Evolutionary conservation across 2,113 vertebrate genomes (phyloP), one percentile per base, ranked within the genome.

Genomic region (Conger conger): DNA sequence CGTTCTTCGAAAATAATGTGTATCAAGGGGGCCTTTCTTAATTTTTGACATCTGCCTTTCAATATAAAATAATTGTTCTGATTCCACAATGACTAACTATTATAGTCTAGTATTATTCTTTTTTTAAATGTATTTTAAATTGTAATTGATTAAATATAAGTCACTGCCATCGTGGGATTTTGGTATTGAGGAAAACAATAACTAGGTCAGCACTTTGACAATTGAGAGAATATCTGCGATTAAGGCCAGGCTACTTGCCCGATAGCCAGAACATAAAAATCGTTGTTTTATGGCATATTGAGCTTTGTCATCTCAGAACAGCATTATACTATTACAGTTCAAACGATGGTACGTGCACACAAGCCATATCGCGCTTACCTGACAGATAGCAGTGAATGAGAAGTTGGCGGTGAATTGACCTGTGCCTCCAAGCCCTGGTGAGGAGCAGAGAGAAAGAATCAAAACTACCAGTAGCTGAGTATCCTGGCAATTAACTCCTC

Each of bases 1-100:
- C 91, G 94, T 95, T 96, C 96, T 97, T 97, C 98, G 97, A 98
- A 98, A 97, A 99, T 97, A 94, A 91, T 95, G 93, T 88, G 88
- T 92, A 93, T 89, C 88, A 89, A 82, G 79, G 86, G 90, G 91
- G 86, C 77, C 79, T 88, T 93, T 90, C 84, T 87, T 38, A 53
- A 38, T 83, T 84, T 45, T 27, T 63, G 30, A 50, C 36, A 80
- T 42, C n/a, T n/a, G 68, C 27, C 57, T 57, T 78, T 77, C 30
- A 36, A 36, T 16, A 77, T 33, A 35, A n/a, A 40, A 79, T 37
- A 27, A n/a, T 45, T 50, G 4, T 42, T 50, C 40, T 11, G n/a
- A 11, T n/a, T 30, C 9, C 13, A 30, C 9, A n/a, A 13, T n/a
- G 68, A 6, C 68, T 0, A 16, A 27, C 23, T 63, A 4, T 7